Base-by-base conservation (phyloP, 1,140 invertebrate genomes). In the Lepidurus arcticus region DNA sequence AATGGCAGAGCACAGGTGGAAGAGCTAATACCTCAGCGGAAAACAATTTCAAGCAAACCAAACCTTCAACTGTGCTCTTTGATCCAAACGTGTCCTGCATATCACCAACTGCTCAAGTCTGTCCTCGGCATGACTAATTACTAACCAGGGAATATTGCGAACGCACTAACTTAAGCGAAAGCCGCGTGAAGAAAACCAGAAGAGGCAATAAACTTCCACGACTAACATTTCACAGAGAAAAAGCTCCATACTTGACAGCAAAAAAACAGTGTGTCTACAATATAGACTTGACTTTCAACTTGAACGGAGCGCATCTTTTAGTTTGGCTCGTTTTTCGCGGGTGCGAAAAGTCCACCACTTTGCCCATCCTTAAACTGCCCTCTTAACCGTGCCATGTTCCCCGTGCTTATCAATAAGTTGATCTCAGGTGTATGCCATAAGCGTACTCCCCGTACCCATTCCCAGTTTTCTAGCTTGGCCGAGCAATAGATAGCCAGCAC, bases 111-210 rank as follows among this genome's bases (percentile, higher is more conserved):
- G 16, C 53, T 5, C 53, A 13, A 65, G 21, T 21, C 21, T 65
- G 53, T 34, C 34, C 53, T 65, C 53, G 53, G 53, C 53, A 65
- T 65, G 53, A 65, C 53, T 65, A 65, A 65, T 65, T 65, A 65
- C 16, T 65, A 65, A 65, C 16, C 53, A 65, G 6, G 8, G 53
- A 65, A 65, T 65, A 21, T 21, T 9, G 53, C 53, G 7, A 65
- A 65, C 34, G 21, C 13, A 21, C 53, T 7, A 65, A 65, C 53
- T 34, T 34, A 65, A 21, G 53, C 53, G 53, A 1, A 65, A 21
- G 53, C 53, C 53, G 53, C 53, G 5, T 10, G 1, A 7, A n/a
- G n/a, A 65, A n/a, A n/a, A 65, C 9, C 9, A 65, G 53, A 65
- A 65, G 21, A 65, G 16, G 53, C 13, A 21, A 65, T 65, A 13